Conservation (phyloP, 2,113 vertebrate genomes). For the Centropus unirufus region DNA sequence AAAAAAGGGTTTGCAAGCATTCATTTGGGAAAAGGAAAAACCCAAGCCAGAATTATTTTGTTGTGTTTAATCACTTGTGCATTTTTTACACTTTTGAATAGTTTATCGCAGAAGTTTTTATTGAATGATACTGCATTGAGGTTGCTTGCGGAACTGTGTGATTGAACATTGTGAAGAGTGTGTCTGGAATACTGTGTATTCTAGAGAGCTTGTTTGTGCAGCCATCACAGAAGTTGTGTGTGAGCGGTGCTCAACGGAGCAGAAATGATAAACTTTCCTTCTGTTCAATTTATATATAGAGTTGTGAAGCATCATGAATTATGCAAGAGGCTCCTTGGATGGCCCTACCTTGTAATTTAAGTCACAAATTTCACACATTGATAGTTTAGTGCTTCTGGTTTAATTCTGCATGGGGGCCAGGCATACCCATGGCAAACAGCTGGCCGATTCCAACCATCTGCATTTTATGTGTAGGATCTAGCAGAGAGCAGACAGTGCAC, state of each 20-base stretch:
- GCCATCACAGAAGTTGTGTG: not conserved
- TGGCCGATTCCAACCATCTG: not conserved
- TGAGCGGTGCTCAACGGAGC: constrained; percentile 7
- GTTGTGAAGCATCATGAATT: constrained; percentile 26
- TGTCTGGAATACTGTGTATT: not conserved
- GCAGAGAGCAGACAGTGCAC: not conserved
- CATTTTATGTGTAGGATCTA: not conserved
- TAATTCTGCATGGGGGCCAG: not conserved
- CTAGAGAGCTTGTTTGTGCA: constrained; percentile 1
- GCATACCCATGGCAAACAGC: not conserved
- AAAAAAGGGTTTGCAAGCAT: not conserved
- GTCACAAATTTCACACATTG: not conserved
- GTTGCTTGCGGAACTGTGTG: not conserved
- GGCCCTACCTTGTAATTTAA: constrained; percentile 20
- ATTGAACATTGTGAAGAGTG: not conserved
- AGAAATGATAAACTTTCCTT: constrained; percentile 9
- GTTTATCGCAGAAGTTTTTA: not conserved
- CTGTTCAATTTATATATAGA: not conserved
- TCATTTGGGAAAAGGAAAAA: not conserved
- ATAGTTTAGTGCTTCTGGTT: constrained; percentile 22
- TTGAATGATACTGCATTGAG: not conserved
- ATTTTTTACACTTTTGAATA: not conserved
- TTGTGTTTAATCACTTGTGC: not conserved
- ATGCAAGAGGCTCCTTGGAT: constrained; percentile 9
- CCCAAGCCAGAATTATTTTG: not conserved